Conservation (phyloP, 2,797 vertebrate genomes). For the Ciconia nigra region DNA sequence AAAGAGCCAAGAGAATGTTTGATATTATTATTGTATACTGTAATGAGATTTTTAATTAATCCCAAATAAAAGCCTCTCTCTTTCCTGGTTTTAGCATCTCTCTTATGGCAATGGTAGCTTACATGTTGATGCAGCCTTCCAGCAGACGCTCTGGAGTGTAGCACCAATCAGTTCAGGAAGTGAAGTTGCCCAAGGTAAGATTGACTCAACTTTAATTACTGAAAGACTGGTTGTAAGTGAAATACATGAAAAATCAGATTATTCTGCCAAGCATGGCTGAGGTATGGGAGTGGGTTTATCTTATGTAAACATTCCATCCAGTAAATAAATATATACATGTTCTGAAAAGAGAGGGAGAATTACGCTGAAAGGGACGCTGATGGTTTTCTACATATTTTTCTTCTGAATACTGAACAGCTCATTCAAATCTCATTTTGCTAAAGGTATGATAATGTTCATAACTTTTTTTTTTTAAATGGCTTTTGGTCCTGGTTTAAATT, state of each 20-base stretch:
- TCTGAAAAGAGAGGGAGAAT: background rate
- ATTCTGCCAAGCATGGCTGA: background rate
- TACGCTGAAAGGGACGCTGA: background rate
- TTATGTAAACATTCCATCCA: background rate
- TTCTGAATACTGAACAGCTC: background rate
- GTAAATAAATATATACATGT: background rate
- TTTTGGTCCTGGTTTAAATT: background rate
- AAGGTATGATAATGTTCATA: background rate
- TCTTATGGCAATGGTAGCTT: conserved; percentile 89
- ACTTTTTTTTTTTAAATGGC: background rate
- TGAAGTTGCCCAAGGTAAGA: conserved; percentile 92
- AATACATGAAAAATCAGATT: background rate
- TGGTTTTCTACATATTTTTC: background rate
- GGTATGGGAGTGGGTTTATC: background rate
- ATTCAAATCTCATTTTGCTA: background rate
- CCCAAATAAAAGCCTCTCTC: background rate
- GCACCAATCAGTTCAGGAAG: conserved; percentile 97
- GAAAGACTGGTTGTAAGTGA: background rate
- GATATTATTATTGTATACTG: background rate
- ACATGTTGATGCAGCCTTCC: conserved; percentile 94
- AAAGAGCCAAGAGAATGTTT: background rate
- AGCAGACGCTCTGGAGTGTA: conserved; percentile 96
- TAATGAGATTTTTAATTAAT: background rate
- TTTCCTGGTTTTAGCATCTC: conserved; percentile 80
- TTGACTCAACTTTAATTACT: background rate